Evolutionary conservation across 2,113 vertebrate species (phyloP).

Genomic region (Sapajus apella): DNA sequence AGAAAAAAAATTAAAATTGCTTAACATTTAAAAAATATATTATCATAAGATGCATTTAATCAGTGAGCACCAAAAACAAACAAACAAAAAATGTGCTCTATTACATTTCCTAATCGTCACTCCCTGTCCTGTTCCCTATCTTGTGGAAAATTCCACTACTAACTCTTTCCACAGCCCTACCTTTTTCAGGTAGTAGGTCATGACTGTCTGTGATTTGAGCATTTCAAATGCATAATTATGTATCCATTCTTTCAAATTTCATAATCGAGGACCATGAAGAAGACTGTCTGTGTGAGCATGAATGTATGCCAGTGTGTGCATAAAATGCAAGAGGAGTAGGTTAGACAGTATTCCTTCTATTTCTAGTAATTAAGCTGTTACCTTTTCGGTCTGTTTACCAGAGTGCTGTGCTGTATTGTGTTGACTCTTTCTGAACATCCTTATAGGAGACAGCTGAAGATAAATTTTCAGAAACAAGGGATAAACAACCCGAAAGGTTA

Average conservation of each 20-base stretch:
- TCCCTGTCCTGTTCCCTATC: background rate
- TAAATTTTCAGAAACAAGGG: constrained; percentile 61
- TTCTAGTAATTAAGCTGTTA: background rate
- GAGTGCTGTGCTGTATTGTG: background rate
- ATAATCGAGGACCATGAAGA: background rate
- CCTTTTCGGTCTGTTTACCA: background rate
- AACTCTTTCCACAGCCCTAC: background rate
- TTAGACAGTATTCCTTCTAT: background rate
- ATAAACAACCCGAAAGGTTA: constrained; percentile 29
- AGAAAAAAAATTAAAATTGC: background rate
- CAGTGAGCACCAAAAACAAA: background rate
- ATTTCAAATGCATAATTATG: background rate
- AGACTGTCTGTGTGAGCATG: accelerated
- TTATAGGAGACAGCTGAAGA: constrained; percentile 14
- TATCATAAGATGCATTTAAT: background rate
- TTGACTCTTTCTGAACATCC: background rate
- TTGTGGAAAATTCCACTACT: background rate
- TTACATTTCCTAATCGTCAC: background rate
- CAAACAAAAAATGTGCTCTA: background rate
- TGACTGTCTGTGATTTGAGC: background rate
- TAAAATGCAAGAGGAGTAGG: background rate
- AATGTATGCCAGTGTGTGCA: background rate
- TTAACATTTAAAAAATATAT: background rate
- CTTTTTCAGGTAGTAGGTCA: background rate
- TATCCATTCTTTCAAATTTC: background rate